Evolutionary conservation across 2,888 invertebrate genomes (phyloP), one percentile per base, ranked within the genome.

Genomic region (Trichogramma dendrolimi): DNA sequence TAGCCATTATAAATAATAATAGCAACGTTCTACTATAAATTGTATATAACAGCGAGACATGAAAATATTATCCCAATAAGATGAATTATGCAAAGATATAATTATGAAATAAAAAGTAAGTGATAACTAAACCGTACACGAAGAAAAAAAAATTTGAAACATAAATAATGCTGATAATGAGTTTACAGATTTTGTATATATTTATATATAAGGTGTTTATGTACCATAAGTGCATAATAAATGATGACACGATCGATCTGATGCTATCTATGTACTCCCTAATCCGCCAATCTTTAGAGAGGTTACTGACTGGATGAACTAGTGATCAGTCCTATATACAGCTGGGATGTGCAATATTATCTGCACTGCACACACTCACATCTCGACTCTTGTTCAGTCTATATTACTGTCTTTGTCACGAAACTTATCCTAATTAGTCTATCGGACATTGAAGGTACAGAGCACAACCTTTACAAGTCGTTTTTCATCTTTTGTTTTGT

Each of bases 291-390:
- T 74, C 71, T 74, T 74, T 75, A 72, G 73, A 75, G 75, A 65
- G 75, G 76, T 75, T 79, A 78, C 78, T 76, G 77, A 78, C 77
- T 79, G 79, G 73, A 77, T 76, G 73, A 75, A 75, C 75, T 78
- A 78, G 75, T 73, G 78, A 74, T 70, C 27, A 74, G 73, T 78
- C 76, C 73, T 75, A 75, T 57, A 27, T 27, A 27, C 27, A 68
- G 77, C 76, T 72, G 75, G 1, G 27, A 27, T 27, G 27, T 27
- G 27, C 27, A 27, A 27, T 77, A 71, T 72, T 73, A 75, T 75
- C 74, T 75, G 78, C 75, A 75, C 75, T 73, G 75, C 74, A 72
- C 40, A 10, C 38, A 42, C 55, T 55, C 44, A 42, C 68, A 65
- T 70, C 69, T 69, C 68, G 67, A 69, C 69, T 65, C 40, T 52